phyloP scores from a whole-genome alignment of 2,888 invertebrate genomes.

The Ischnus inquisitorius region DNA sequence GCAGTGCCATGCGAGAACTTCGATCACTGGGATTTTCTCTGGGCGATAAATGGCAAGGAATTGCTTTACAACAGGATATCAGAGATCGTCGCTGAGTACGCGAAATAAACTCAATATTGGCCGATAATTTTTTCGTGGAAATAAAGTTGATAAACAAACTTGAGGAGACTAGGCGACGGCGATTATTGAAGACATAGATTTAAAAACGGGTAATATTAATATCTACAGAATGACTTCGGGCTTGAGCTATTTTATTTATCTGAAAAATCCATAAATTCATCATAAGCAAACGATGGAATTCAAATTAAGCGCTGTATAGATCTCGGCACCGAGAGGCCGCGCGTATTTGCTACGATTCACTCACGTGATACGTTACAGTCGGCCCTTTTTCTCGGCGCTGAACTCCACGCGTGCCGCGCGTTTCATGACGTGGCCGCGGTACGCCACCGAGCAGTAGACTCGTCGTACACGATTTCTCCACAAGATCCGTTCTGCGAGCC shows the following conservation, averaged over 20 bases:
- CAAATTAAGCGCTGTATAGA: no score
- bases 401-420: conserved; percentile 40
- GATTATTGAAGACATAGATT: no score
- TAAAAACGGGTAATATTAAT: no score
- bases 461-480: not conserved
- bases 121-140: not conserved
- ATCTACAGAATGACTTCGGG: no score
- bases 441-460: conserved; percentile 49
- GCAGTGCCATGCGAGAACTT: conserved; percentile 52
- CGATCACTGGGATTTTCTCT: conserved; percentile 68
- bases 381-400: conserved; percentile 7
- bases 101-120: conserved; percentile 6
- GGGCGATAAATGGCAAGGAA: conserved; percentile 66
- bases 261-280: no score
- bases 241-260: no score
- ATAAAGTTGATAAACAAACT: not conserved
- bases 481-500: conserved; percentile 17
- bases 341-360: not conserved
- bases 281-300: no score
- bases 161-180: no score
- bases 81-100: conserved; percentile 50
- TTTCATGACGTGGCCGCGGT: conserved; percentile 56
- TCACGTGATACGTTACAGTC: not conserved
- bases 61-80: conserved; percentile 70
- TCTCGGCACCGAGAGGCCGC: not conserved